These are phyloP conservation scores for Luffia ferchaultella DNA, from an alignment of 2,888 invertebrate species.

Conservation along the genomic window DNA sequence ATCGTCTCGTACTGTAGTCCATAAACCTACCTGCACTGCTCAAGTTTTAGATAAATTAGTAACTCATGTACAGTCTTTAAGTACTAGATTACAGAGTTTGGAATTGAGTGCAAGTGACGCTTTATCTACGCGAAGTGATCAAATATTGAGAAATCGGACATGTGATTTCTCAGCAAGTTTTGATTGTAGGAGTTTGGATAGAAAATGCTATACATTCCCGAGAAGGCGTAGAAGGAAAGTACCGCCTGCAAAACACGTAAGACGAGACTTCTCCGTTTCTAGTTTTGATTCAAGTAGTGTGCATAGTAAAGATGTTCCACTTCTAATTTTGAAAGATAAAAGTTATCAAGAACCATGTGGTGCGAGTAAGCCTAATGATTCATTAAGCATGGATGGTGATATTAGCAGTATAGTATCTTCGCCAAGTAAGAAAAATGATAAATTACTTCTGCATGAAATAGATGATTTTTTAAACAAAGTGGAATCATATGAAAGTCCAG, in stretches of 20 bases:
- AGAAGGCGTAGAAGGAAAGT: slow-evolving; percentile 40
- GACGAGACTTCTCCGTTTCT: slow-evolving; percentile 33
- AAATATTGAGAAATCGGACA: slow-evolving; percentile 23
- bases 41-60: slow-evolving; percentile 63
- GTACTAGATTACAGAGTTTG: slow-evolving; percentile 55
- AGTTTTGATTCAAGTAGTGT: slow-evolving; percentile 34
- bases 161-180: slow-evolving; percentile 38
- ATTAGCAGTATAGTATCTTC: slow-evolving; percentile 53
- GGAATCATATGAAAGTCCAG: slow-evolving; percentile 48
- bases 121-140: slow-evolving; percentile 27
- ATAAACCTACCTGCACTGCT: slow-evolving; percentile 55
- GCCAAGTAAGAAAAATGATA: slow-evolving; percentile 52
- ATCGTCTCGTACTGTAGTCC: slow-evolving; percentile 53
- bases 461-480: slow-evolving; percentile 56
- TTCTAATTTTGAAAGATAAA: slow-evolving; percentile 23
- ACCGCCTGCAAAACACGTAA: slow-evolving; percentile 21
- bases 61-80: slow-evolving; percentile 69
- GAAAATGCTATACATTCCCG: slow-evolving; percentile 48
- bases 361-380: slow-evolving; percentile 24
- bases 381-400: slow-evolving; percentile 54
- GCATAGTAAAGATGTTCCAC: slow-evolving; percentile 22
- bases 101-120: slow-evolving; percentile 35
- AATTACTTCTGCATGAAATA: slow-evolving; percentile 50
- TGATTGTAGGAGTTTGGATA: slow-evolving; percentile 35
- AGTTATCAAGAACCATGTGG: slow-evolving; percentile 10